Evolutionary conservation across 2,797 vertebrate species (phyloP).

Genomic region (Spinus olivaceus): DNA sequence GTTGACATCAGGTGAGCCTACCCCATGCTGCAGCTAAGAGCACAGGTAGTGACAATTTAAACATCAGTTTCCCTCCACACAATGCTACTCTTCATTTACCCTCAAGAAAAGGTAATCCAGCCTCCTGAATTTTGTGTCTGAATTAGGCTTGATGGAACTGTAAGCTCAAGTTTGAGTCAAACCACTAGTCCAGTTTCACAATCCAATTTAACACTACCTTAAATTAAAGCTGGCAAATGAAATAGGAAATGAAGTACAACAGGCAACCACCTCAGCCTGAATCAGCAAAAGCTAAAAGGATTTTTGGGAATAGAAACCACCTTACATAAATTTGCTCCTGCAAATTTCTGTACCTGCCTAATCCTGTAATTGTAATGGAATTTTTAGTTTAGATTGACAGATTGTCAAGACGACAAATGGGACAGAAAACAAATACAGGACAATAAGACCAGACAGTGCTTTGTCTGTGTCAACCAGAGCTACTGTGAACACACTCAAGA

Average conservation of each 20-base stretch:
- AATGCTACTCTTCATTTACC: not conserved
- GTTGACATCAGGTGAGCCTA: not conserved
- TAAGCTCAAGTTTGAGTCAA: not conserved
- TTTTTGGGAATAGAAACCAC: not conserved
- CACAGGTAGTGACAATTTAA: not conserved
- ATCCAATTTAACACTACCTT: not conserved
- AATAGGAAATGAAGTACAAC: fast-evolving
- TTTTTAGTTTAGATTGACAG: not conserved
- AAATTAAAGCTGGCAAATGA: not conserved
- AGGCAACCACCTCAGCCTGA: not conserved
- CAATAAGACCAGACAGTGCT: not conserved
- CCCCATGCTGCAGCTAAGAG: not conserved
- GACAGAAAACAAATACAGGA: not conserved
- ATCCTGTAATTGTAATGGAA: not conserved
- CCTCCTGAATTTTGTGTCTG: not conserved
- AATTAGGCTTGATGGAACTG: not conserved
- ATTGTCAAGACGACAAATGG: not conserved
- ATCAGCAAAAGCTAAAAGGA: not conserved
- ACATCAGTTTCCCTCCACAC: not conserved
- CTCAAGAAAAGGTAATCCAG: not conserved
- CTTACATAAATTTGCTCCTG: not conserved
- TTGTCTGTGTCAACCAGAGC: not conserved
- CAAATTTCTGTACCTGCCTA: not conserved
- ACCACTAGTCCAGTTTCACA: not conserved
- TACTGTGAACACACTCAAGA: not conserved